Base-by-base conservation (phyloP, 2,888 invertebrate genomes). In the Julus scanicus region DNA sequence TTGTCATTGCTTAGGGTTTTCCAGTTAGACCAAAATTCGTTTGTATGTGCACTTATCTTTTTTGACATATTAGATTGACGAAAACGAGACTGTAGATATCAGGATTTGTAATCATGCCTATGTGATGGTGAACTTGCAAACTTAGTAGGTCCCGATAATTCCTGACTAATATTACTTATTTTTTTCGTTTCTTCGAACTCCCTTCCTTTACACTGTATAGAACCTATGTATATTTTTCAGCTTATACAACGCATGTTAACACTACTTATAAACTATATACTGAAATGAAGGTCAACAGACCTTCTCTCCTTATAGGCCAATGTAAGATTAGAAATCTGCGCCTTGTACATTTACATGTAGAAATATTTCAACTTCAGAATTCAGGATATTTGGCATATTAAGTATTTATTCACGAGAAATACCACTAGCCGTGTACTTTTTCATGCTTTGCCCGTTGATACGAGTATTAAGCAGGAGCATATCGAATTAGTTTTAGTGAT, bases 351-450 rank as follows among this genome's bases (percentile, higher is more conserved):
- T 80, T 29, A 37, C 80, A 80, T 80, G 80, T 80, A 80, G 80
- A 80, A 80, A 80, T 80, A 80, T 80, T 80, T 80, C 37, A 9
- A 80, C 29, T 80, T 29, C 80, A 80, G 80, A 80, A 80, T 80
- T 80, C 80, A 80, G 80, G 80, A 80, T 80, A 80, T 80, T 37
- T 80, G 80, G 80, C 80, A 80, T 80, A 80, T 80, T 80, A 80
- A 80, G 80, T 80, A 80, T 80, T 37, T 80, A 80, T 80, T 80
- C 80, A 15, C 37, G 37, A 37, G 37, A 39, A 80, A 80, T 80
- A 4, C 37, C 80, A 37, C 80, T 39, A 80, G 37, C 80, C 80
- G 80, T 80, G 80, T 37, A 37, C 80, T 80, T 80, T 71, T 80
- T 80, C 13, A 80, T 15, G 37, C 29, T 80, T 80, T 37, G 80